phyloP scores from a whole-genome alignment of 2,113 vertebrate species.

The Panthera leo region DNA sequence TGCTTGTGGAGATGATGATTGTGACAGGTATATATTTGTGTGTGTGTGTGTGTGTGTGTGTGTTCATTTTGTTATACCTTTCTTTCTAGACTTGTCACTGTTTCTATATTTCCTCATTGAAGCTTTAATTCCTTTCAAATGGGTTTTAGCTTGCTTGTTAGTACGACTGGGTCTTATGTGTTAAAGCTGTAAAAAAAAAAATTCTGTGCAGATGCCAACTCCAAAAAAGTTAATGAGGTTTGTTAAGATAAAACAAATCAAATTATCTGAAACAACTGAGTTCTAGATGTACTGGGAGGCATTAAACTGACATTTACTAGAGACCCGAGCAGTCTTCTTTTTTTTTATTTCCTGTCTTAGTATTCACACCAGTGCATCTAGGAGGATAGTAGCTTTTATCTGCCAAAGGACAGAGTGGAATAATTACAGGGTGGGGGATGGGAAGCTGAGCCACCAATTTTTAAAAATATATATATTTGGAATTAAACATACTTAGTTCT shows the following conservation, averaged over 20 bases:
- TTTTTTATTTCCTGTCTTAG: background rate
- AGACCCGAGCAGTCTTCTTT: background rate
- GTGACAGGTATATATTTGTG: background rate
- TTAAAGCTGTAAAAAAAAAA: background rate
- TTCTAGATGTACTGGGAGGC: background rate
- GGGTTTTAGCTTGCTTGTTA: background rate
- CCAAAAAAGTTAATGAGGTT: background rate
- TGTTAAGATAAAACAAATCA: background rate
- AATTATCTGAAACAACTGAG: background rate
- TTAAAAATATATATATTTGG: background rate
- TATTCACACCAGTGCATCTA: background rate
- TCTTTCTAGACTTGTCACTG: background rate
- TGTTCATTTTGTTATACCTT: background rate
- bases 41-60: background rate
- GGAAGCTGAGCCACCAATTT: background rate
- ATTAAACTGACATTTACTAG: background rate
- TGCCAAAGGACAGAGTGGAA: background rate
- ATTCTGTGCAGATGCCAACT: background rate
- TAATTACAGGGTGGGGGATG: background rate
- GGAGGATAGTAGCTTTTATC: background rate
- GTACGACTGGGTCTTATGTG: background rate
- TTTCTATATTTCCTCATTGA: background rate
- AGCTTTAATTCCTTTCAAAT: background rate
- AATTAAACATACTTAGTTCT: background rate
- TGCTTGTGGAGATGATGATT: background rate